Evolutionary conservation across 2,888 invertebrate species (phyloP).

Genomic region (Philaethria dido): DNA sequence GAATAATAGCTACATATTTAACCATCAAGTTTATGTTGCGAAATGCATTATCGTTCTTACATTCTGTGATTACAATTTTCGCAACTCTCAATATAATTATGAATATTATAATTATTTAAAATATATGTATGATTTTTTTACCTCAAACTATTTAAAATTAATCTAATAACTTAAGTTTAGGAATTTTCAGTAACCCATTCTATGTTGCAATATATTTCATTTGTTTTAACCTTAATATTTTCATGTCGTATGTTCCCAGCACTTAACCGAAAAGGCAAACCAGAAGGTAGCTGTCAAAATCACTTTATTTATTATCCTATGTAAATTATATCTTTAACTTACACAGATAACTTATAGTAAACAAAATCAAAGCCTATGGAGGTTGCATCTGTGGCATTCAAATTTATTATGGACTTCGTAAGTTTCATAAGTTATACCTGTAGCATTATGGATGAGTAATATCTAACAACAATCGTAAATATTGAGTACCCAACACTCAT

Average conservation of each 20-base stretch:
- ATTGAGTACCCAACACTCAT: constrained; percentile 33
- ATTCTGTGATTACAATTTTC: too few relatives aligned
- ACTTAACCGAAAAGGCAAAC: not conserved
- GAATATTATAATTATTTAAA: too few relatives aligned
- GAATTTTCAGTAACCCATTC: too few relatives aligned
- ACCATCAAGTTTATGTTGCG: not conserved
- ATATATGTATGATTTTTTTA: too few relatives aligned
- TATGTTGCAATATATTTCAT: not conserved
- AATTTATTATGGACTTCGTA: constrained; percentile 41
- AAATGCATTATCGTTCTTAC: too few relatives aligned
- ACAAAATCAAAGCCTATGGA: constrained; percentile 34
- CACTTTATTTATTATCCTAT: constrained; percentile 6
- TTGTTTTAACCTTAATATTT: not conserved
- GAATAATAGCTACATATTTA: not conserved
- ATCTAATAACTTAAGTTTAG: too few relatives aligned
- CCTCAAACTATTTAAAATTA: too few relatives aligned
- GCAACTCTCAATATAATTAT: too few relatives aligned
- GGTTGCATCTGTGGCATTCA: constrained; percentile 28
- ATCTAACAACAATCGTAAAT: constrained; percentile 40
- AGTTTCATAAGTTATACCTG: constrained; percentile 39
- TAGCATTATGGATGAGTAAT: constrained; percentile 41
- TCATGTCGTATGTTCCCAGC: not conserved
- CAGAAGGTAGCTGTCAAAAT: not conserved
- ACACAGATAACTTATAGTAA: constrained; percentile 29
- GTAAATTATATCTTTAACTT: constrained; percentile 19